Percentiles rank a stretch among this genome's conserved stretches.
Conservation (phyloP, 2,797 vertebrate species). For the Epinephelus malabaricus region DNA sequence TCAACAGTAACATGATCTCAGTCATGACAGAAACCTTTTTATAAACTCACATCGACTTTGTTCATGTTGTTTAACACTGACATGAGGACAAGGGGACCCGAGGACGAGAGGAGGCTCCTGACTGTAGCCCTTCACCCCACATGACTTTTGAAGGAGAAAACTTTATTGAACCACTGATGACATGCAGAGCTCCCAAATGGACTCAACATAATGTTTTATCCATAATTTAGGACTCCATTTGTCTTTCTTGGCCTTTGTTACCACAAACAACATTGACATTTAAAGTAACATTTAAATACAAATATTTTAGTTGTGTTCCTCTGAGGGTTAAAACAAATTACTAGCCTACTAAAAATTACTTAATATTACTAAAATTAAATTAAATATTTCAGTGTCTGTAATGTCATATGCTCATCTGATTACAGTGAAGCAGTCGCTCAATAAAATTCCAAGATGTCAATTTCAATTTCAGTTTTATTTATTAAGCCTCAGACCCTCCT, state of each 20-base stretch:
- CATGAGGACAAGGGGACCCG: not conserved
- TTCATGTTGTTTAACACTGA: not conserved
- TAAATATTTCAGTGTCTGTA: too few species aligned
- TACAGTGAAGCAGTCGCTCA: too few species aligned
- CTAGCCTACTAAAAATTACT: too few species aligned
- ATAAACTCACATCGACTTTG: not conserved
- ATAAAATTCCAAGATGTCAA: too few species aligned
- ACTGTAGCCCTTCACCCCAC: not conserved
- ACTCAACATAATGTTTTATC: not conserved
- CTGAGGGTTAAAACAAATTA: too few species aligned
- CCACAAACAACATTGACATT: not conserved
- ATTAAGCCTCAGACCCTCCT: too few species aligned
- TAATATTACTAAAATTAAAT: too few species aligned
- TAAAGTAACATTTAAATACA: too few species aligned
- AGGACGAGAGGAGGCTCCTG: too few species aligned
- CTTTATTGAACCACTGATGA: constrained; percentile 18
- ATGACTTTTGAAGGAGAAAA: constrained; percentile 19
- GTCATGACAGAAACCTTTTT: not conserved
- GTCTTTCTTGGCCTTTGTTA: not conserved
- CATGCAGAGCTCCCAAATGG: not conserved
- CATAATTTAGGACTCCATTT: not conserved
- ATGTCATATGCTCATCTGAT: too few species aligned
- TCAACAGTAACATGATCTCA: not conserved
- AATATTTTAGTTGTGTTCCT: not conserved
- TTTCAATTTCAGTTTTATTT: too few species aligned